Evolutionary conservation across 2,888 invertebrate genomes (phyloP).

Genomic region (Eucera pruinosa): DNA sequence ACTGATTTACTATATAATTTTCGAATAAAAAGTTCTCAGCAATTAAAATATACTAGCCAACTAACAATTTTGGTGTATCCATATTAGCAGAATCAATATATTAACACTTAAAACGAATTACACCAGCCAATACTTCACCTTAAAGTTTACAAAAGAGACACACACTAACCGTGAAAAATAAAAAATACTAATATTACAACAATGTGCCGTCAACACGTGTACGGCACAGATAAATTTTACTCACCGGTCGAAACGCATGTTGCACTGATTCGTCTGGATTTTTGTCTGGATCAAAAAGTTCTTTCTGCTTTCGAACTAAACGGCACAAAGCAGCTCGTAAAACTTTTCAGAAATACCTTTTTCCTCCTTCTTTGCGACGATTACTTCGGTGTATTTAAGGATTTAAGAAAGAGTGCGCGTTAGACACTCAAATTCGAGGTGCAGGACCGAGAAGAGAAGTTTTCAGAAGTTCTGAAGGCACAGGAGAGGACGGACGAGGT

Average conservation of each 20-base stretch:
- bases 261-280: conserved; percentile 44
- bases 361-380: conserved; percentile 34
- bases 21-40: no score
- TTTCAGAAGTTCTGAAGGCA: conserved; percentile 54
- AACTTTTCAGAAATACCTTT: conserved; percentile 37
- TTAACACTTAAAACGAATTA: no score
- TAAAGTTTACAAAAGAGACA: no score
- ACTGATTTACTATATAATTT: no score
- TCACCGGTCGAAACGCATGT: conserved; percentile 64
- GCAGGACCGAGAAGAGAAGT: not conserved
- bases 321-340: conserved; percentile 50
- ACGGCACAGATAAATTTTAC: conserved; percentile 45
- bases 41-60: no score
- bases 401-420: conserved; percentile 2
- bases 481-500: conserved; percentile 62
- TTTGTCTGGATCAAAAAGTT: conserved; percentile 30
- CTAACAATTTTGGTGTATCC: no score
- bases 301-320: conserved; percentile 46
- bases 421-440: conserved; percentile 41
- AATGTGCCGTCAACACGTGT: conserved; percentile 21
- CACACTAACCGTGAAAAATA: no score
- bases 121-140: no score
- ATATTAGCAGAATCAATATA: no score
- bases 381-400: conserved; percentile 13
- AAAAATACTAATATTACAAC: not conserved